Base-by-base conservation (phyloP, 2,797 vertebrate species). In the Pelodytes ibericus region DNA sequence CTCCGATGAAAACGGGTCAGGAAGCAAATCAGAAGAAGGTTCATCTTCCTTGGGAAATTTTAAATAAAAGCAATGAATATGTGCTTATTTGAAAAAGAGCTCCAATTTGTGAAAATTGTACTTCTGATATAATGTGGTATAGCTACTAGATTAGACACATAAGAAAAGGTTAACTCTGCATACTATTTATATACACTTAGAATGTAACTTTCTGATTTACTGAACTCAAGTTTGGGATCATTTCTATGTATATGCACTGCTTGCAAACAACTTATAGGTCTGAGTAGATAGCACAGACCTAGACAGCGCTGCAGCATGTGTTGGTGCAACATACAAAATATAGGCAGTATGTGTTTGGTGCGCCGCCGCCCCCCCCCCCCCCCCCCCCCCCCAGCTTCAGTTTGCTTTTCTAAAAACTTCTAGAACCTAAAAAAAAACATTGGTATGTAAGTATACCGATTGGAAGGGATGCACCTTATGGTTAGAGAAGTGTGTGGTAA, bases 1-100 rank as follows among this genome's bases (percentile, higher is more conserved):
- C 2, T 72, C 44, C 0, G 49, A 53, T 22, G 80, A 83, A 0
- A 81, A 84, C n/a, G 86, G 70, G 0, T 91, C 92, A 0, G 90
- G 84, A 51, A 64, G 26, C 22, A 88, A 80, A 0, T 9, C 76
- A 24, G 76, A 78, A 11, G 69, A 82, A 0, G 89, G 85, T 1
- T 90, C 87, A 0, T 81, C 84, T 27, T 79, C 20, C 31, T 20
- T 22, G 47, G 71, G 83, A 68, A 1, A 71, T 74, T 22, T 0
- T 22, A 11, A 61, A 66, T 79, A 79, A 53, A 60, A 60, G n/a
- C 27, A 36, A 2, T 30, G 7, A 51, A 51, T 53, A n/a, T 47
- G 29, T 30, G 18, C 49, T 22, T 51, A 16, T 20, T 22, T 13
- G 5, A 27, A 47, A 64, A 64, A 24, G 15, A 4, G 16, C 2